Percentiles rank a stretch among this genome's conserved stretches.
Conservation (phyloP, 2,888 invertebrate genomes). For the Nomada ferruginata region DNA sequence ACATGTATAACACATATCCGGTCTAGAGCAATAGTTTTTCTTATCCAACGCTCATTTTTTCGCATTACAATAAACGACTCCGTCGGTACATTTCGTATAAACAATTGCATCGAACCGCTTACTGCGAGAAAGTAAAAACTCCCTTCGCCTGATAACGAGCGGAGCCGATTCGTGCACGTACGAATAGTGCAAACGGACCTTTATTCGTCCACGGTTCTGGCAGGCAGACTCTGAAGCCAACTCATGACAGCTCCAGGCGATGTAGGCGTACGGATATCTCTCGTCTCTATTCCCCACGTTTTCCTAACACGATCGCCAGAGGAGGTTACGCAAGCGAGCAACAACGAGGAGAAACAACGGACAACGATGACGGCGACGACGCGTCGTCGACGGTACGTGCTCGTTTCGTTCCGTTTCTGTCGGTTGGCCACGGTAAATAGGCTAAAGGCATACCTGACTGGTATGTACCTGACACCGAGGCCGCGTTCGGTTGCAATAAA, state of each 20-base stretch:
- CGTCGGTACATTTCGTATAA: too few relatives aligned
- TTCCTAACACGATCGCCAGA: conserved; percentile 12
- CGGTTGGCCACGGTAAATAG: conserved; percentile 73
- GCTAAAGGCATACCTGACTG: conserved; percentile 69
- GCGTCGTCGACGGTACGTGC: conserved; percentile 28
- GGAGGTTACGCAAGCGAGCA: conserved; percentile 57
- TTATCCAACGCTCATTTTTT: too few relatives aligned
- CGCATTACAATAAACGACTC: too few relatives aligned
- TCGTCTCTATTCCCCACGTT: conserved; percentile 63
- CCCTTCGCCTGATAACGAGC: too few relatives aligned
- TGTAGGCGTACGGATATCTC: conserved; percentile 77
- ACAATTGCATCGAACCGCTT: too few relatives aligned
- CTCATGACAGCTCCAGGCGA: conserved; percentile 78
- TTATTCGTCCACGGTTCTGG: conserved; percentile 45
- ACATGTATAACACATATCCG: too few relatives aligned
- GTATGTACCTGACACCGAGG: conserved; percentile 70
- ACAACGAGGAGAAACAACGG: conserved; percentile 20
- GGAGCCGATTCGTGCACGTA: too few relatives aligned
- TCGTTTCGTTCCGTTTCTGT: conserved; percentile 71
- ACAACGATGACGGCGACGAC: conserved; percentile 25
- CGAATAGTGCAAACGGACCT: too few relatives aligned
- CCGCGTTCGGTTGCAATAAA: conserved; percentile 47
- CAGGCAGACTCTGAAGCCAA: conserved; percentile 38
- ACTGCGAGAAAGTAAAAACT: too few relatives aligned
- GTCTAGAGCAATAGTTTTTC: too few relatives aligned